These are phyloP conservation scores for Mus spretus DNA, from an alignment of 2,797 vertebrate species.

Conservation along the genomic window DNA sequence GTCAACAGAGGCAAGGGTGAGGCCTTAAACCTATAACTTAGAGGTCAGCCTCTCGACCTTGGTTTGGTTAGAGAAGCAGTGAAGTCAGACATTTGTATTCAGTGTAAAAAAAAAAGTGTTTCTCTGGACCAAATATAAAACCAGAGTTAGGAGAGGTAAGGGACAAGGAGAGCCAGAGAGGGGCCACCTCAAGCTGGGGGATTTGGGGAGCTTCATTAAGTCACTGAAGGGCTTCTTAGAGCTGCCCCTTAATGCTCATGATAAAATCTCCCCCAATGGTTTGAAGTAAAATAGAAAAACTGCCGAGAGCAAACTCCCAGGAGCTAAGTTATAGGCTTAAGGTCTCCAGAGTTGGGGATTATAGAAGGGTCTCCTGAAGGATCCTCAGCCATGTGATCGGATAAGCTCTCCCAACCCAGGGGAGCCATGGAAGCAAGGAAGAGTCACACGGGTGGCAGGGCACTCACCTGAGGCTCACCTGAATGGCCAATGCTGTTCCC, in stretches of 20 bases:
- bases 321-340: too few relatives aligned
- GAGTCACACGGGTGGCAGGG: background rate
- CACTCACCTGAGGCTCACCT: background rate
- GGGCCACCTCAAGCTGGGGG: background rate
- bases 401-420: background rate
- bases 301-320: background rate
- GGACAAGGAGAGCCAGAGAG: background rate
- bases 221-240: background rate
- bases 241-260: background rate
- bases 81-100: background rate
- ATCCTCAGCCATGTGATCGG: background rate
- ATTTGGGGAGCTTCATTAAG: background rate
- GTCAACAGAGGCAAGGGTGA: background rate
- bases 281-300: slow-evolving; percentile 6
- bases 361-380: background rate
- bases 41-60: background rate
- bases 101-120: background rate
- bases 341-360: background rate
- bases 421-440: background rate
- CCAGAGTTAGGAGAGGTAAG: background rate
- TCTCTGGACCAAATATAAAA: background rate
- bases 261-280: background rate
- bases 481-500: background rate
- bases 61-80: background rate
- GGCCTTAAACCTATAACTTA: background rate